These are phyloP conservation scores for Dasypogon diadema DNA, from an alignment of 2,888 invertebrate species.

Conservation along the genomic window DNA sequence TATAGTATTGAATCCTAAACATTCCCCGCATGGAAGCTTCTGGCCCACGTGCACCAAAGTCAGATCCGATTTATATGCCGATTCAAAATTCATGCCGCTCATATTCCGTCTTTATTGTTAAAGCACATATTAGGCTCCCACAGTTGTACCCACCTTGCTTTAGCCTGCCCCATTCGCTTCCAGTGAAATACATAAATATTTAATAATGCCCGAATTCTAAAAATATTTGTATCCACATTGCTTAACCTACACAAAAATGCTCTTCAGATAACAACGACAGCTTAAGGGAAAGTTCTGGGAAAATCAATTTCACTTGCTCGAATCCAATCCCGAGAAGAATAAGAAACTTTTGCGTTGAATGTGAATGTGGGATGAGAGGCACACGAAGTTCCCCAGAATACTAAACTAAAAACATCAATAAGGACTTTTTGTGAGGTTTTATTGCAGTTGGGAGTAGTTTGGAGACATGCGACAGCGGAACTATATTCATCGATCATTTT, in stretches of 20 bases:
- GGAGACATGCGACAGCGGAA: not conserved
- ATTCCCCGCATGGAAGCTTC: conserved; percentile 6
- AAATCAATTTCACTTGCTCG: conserved; percentile 35
- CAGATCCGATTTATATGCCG: conserved; percentile 14
- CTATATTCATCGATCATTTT: conserved; percentile 18
- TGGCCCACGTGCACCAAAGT: not conserved
- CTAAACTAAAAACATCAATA: conserved; percentile 44
- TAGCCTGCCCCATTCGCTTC: too few relatives aligned
- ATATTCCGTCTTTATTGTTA: conserved; percentile 33
- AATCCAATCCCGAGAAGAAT: conserved; percentile 20
- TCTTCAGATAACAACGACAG: conserved; percentile 22
- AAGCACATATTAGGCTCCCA: conserved; percentile 25
- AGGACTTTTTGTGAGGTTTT: conserved; percentile 17
- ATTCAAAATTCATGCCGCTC: conserved; percentile 34
- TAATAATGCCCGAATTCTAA: conserved; percentile 53
- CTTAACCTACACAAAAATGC: conserved; percentile 37
- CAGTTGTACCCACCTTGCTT: too few relatives aligned
- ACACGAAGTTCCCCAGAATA: conserved; percentile 7
- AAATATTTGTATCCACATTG: conserved; percentile 53
- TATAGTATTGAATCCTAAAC: conserved; percentile 4
- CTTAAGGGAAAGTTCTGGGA: conserved; percentile 34
- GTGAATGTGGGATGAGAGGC: not conserved
- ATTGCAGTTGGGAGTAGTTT: conserved; percentile 27
- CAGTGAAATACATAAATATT: conserved; percentile 52
- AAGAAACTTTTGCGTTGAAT: conserved; percentile 24